A percentile compares a stretch with the other conserved stretches of the same genome.
Evolutionary conservation across 2,113 vertebrate species (phyloP).

Genomic region (Oryzias curvinotus): DNA sequence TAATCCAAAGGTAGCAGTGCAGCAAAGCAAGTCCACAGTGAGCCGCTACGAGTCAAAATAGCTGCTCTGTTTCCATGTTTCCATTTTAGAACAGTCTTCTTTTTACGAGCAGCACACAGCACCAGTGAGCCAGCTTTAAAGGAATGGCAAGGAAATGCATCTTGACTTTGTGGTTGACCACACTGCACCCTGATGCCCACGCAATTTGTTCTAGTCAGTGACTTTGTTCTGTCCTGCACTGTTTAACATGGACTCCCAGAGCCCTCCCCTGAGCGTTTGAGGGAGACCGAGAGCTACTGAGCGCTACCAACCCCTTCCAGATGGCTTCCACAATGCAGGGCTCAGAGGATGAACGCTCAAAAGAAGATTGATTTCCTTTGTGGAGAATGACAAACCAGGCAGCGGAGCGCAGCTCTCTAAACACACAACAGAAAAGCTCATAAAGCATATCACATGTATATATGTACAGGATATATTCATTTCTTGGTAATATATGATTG

Average conservation of each 20-base stretch:
- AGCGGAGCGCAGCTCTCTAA: conserved; percentile 63
- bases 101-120: conserved; percentile 23
- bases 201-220: conserved; percentile 73
- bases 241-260: conserved; percentile 59
- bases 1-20: conserved; percentile 13
- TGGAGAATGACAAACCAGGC: conserved; percentile 71
- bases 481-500: no score
- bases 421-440: conserved; percentile 61
- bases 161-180: conserved; percentile 64
- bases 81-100: conserved; percentile 6
- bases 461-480: no score
- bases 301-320: conserved; percentile 71
- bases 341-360: conserved; percentile 69
- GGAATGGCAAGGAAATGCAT: conserved; percentile 51
- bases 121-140: conserved; percentile 40
- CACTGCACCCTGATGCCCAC: conserved; percentile 57
- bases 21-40: conserved; percentile 14
- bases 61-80: conserved; percentile 15
- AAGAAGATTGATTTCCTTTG: conserved; percentile 81
- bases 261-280: conserved; percentile 48
- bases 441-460: conserved; percentile 45
- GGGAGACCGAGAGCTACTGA: conserved; percentile 47
- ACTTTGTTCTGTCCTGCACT: conserved; percentile 58
- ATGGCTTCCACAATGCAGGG: conserved; percentile 68
- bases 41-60: conserved; percentile 39